Percentiles rank a stretch among this genome's conserved stretches.
Evolutionary conservation across 2,797 vertebrate genomes (phyloP).

Genomic region (Chelon auratus): DNA sequence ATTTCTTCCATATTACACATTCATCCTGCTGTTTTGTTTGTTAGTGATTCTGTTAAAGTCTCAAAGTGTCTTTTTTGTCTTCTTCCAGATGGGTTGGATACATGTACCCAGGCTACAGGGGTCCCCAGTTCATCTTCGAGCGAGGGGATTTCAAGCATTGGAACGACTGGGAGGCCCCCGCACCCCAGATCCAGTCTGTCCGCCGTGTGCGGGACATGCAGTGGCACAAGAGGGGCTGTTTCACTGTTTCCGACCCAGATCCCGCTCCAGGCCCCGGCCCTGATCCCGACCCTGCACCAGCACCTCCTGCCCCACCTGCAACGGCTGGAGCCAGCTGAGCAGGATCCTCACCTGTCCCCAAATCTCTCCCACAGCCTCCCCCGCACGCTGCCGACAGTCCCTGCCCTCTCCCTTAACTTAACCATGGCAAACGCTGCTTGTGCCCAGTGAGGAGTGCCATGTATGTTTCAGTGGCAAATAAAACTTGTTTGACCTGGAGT

Average conservation of each 20-base stretch:
- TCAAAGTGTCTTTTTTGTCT: conserved; percentile 4
- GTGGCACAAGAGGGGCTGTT: conserved; percentile 92
- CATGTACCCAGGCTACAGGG: conserved; percentile 93
- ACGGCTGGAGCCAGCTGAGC: conserved; percentile 87
- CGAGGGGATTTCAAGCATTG: conserved; percentile 93
- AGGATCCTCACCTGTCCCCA: conserved; percentile 32
- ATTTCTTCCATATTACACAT: background rate
- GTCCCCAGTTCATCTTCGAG: conserved; percentile 92
- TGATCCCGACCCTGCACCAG: conserved; percentile 76
- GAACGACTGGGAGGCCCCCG: conserved; percentile 92
- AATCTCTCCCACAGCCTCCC: conserved; percentile 11
- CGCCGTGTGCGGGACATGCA: conserved; percentile 93
- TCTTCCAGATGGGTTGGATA: conserved; percentile 92
- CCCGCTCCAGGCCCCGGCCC: conserved; percentile 65
- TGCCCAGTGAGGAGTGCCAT: conserved; percentile 71
- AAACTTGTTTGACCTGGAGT: conserved; percentile 74
- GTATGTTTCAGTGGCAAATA: conserved; percentile 78
- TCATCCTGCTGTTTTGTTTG: background rate
- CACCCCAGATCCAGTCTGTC: conserved; percentile 92
- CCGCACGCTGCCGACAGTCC: conserved; percentile 50
- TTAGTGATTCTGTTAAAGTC: background rate
- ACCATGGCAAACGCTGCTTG: conserved; percentile 66
- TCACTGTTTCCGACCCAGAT: conserved; percentile 72
- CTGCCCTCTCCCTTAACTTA: conserved; percentile 61
- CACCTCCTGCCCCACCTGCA: conserved; percentile 72